Percentiles rank a stretch among this genome's conserved stretches.
Conservation (phyloP, 2,113 vertebrate genomes). For the Callocephalon fimbriatum region DNA sequence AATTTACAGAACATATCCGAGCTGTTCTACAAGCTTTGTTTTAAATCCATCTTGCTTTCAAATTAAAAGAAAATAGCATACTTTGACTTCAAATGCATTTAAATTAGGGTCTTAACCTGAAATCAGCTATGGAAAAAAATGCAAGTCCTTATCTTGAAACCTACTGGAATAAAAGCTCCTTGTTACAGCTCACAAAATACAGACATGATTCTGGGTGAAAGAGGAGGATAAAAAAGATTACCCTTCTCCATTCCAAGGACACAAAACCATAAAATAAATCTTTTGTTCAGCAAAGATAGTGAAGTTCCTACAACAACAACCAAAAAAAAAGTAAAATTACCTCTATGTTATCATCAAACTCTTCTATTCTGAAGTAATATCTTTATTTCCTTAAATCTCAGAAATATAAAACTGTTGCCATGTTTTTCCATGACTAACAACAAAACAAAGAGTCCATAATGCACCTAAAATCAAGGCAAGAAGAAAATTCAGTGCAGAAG, state of each 20-base stretch:
- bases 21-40: background rate
- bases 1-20: constrained; percentile 9
- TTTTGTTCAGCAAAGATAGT: background rate
- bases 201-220: background rate
- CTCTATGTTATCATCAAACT: background rate
- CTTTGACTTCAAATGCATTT: constrained; percentile 11
- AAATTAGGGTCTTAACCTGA: constrained; percentile 47
- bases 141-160: constrained; percentile 24
- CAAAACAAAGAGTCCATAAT: background rate
- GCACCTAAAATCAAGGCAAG: background rate
- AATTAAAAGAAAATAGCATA: constrained; percentile 41
- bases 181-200: background rate
- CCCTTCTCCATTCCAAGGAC: background rate
- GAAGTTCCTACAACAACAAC: background rate
- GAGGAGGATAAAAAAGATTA: background rate
- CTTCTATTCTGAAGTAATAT: background rate
- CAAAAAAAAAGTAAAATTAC: background rate
- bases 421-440: background rate
- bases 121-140: constrained; percentile 9
- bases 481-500: background rate
- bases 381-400: background rate
- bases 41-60: constrained; percentile 31
- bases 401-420: background rate
- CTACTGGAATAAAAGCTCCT: background rate
- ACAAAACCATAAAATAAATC: background rate